Evolutionary conservation across 2,888 invertebrate genomes (phyloP).

Genomic region (Metellina segmentata): DNA sequence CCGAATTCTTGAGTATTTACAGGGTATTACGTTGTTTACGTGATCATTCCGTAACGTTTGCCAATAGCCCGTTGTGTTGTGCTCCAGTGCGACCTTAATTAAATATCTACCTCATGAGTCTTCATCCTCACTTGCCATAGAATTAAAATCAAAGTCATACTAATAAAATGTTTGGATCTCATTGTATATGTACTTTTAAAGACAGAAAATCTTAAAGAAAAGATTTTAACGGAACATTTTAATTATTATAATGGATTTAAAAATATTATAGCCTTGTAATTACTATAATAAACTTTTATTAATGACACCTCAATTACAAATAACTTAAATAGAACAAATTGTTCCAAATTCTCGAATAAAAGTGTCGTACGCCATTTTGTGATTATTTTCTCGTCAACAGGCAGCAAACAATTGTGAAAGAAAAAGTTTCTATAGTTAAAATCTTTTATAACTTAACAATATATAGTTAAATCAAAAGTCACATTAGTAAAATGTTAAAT

Average conservation of each 20-base stretch:
- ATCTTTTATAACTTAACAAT: too few relatives aligned
- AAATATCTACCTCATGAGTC: not conserved
- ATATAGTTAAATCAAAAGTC: too few relatives aligned
- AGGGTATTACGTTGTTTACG: too few relatives aligned
- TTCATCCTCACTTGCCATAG: not conserved
- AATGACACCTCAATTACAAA: not conserved
- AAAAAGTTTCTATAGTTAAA: too few relatives aligned
- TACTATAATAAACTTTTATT: not conserved
- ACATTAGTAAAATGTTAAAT: too few relatives aligned
- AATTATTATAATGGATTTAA: not conserved
- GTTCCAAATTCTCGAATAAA: not conserved
- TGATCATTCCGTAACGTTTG: too few relatives aligned
- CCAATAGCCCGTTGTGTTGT: too few relatives aligned
- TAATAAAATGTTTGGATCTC: not conserved
- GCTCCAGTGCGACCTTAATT: too few relatives aligned
- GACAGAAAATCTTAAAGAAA: not conserved
- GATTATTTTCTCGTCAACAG: not conserved
- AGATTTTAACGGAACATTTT: not conserved
- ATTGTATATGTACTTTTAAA: not conserved
- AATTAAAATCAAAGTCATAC: not conserved
- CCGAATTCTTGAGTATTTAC: too few relatives aligned
- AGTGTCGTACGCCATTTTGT: not conserved
- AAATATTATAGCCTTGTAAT: not conserved
- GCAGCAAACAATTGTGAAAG: not conserved
- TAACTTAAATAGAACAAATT: not conserved